These are phyloP conservation scores for Galeopsomyia nigrocyanea DNA, from an alignment of 2,888 invertebrate genomes.

Conservation along the genomic window DNA sequence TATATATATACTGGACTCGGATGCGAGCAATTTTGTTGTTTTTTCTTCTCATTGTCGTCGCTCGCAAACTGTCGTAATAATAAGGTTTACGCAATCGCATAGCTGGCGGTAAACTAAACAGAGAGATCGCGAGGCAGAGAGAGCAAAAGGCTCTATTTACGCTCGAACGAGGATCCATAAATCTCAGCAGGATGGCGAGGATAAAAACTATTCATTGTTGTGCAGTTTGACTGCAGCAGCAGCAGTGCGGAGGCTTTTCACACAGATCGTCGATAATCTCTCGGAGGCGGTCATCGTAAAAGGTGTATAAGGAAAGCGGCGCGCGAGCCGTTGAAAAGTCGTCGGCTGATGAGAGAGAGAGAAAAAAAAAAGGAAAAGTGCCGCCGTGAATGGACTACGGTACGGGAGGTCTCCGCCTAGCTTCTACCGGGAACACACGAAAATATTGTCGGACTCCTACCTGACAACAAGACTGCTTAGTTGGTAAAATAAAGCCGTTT, in stretches of 20 bases:
- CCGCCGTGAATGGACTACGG: slow-evolving; percentile 15
- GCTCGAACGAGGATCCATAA: background rate
- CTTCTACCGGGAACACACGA: background rate
- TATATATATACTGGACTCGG: too few species aligned
- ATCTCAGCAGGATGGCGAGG: background rate
- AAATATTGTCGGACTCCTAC: slow-evolving; percentile 16
- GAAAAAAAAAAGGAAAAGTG: slow-evolving; percentile 40
- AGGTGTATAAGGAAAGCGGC: background rate
- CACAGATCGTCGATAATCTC: slow-evolving; percentile 30
- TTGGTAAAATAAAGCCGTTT: slow-evolving; percentile 29
- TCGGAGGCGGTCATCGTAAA: too few species aligned
- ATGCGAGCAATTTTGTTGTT: too few species aligned
- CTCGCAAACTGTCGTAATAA: too few species aligned
- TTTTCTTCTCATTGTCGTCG: too few species aligned
- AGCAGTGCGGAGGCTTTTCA: background rate
- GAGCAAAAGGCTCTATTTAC: background rate
- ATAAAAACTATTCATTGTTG: too few species aligned
- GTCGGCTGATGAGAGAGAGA: background rate
- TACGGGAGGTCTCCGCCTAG: slow-evolving; percentile 34
- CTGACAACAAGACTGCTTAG: slow-evolving; percentile 17
- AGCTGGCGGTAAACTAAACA: background rate
- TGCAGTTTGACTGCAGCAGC: too few species aligned
- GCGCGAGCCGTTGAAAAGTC: slow-evolving; percentile 10
- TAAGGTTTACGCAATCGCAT: slow-evolving; percentile 18
- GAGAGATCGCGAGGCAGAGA: background rate